Percentiles rank a stretch among this genome's conserved stretches.
Evolutionary conservation across 2,888 invertebrate species (phyloP).

Genomic region (Boloria selene): DNA sequence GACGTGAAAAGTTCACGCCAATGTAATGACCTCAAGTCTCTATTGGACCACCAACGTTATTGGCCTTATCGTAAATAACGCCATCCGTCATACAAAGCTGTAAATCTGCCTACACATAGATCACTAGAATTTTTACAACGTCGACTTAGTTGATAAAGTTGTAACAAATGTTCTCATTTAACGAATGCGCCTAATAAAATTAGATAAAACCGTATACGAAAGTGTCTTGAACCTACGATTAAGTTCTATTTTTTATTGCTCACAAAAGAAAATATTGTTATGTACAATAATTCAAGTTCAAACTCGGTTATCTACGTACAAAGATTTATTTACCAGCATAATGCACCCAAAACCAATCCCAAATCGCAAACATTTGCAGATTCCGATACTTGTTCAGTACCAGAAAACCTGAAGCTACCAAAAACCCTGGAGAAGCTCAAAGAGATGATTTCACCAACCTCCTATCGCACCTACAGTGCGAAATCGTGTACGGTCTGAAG

Average conservation of each 20-base stretch:
- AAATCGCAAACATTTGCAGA: constrained; percentile 6
- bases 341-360: constrained; percentile 1
- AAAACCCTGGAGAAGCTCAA: constrained; percentile 38
- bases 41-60: constrained; percentile 54
- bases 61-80: not conserved
- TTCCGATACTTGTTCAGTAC: constrained; percentile 18
- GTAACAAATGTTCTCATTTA: constrained; percentile 10
- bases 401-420: constrained; percentile 31
- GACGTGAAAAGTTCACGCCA: constrained; percentile 34
- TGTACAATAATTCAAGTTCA: too few species aligned
- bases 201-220: constrained; percentile 4
- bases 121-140: constrained; percentile 8
- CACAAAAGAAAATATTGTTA: not conserved
- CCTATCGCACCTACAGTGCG: constrained; percentile 89
- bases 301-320: too few species aligned
- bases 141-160: constrained; percentile 10
- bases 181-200: constrained; percentile 16
- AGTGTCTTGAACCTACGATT: not conserved
- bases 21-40: constrained; percentile 44
- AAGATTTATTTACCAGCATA: not conserved
- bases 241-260: not conserved
- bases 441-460: constrained; percentile 82
- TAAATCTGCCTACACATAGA: constrained; percentile 15
- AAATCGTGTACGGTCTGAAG: constrained; percentile 86
- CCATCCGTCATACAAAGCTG: constrained; percentile 11